A percentile compares a stretch with the other conserved stretches of the same genome.
Evolutionary conservation across 2,113 vertebrate genomes (phyloP).

Genomic region (Candoia aspera): DNA sequence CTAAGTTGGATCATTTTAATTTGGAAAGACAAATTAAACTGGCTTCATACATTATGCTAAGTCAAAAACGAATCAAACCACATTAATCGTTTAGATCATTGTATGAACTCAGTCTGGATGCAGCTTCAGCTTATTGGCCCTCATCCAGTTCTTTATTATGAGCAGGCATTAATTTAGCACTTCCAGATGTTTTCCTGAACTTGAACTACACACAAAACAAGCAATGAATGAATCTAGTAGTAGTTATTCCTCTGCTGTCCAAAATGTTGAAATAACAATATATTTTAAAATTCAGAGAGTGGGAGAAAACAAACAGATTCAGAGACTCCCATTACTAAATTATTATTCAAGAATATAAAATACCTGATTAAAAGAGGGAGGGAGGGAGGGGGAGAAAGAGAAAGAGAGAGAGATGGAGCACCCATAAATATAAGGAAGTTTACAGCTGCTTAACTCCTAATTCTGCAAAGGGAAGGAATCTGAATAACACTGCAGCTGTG

Average conservation of each 20-base stretch:
- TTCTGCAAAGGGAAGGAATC: slow-evolving; percentile 54
- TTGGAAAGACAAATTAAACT: too few relatives aligned
- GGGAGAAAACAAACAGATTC: not conserved
- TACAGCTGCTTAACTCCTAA: slow-evolving; percentile 30
- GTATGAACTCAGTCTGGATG: not conserved
- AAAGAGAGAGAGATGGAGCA: slow-evolving; percentile 20
- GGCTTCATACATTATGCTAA: too few relatives aligned
- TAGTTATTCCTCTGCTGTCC: not conserved
- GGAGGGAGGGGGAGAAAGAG: not conserved
- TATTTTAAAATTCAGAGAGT: slow-evolving; percentile 20
- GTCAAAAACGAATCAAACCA: not conserved
- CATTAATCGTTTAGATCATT: not conserved
- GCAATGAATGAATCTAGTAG: not conserved
- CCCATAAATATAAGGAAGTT: not conserved
- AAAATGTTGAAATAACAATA: slow-evolving; percentile 19
- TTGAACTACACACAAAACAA: not conserved
- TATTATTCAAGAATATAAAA: not conserved
- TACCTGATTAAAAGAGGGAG: not conserved
- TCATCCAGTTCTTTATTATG: not conserved
- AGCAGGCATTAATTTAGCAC: not conserved
- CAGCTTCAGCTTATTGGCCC: not conserved
- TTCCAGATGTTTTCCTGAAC: not conserved
- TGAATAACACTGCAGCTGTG: slow-evolving; percentile 66
- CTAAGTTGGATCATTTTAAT: too few relatives aligned
- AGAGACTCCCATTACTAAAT: not conserved